phyloP scores from a whole-genome alignment of 2,797 vertebrate species.

The Ispidina picta region DNA sequence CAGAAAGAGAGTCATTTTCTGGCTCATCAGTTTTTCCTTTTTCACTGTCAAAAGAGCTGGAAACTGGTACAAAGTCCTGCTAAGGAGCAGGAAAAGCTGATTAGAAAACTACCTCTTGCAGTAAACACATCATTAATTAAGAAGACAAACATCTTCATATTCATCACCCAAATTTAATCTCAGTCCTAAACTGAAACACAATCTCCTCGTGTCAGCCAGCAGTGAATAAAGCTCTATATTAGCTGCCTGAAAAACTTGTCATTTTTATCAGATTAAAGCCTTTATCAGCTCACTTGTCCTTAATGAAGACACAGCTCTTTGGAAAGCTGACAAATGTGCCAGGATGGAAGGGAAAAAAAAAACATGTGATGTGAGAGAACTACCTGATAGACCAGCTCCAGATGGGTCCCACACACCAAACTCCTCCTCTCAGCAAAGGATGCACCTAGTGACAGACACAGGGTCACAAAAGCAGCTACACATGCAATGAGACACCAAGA shows the following conservation, averaged over 20 bases:
- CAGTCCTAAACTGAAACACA: slow-evolving; percentile 37
- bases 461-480: not conserved
- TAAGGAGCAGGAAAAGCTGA: slow-evolving; percentile 55
- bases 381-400: fast-evolving
- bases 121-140: slow-evolving; percentile 65
- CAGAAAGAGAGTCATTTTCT: slow-evolving; percentile 71
- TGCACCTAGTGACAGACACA: not conserved
- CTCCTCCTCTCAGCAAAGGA: not conserved
- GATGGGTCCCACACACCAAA: not conserved
- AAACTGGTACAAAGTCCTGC: slow-evolving; percentile 50
- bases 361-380: not conserved
- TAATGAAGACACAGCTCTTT: not conserved
- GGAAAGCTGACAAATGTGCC: not conserved
- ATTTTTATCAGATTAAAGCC: not conserved
- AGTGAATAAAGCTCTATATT: not conserved
- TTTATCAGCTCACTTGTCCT: not conserved
- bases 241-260: not conserved
- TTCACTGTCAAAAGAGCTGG: slow-evolving; percentile 46
- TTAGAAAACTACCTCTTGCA: slow-evolving; percentile 40
- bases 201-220: slow-evolving; percentile 13
- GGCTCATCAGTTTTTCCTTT: slow-evolving; percentile 39
- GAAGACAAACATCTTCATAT: slow-evolving; percentile 34
- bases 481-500: not conserved
- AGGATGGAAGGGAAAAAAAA: not conserved
- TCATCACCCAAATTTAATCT: slow-evolving; percentile 61